Conservation (phyloP, 2,888 invertebrate genomes). For the Dynastes grantii region DNA sequence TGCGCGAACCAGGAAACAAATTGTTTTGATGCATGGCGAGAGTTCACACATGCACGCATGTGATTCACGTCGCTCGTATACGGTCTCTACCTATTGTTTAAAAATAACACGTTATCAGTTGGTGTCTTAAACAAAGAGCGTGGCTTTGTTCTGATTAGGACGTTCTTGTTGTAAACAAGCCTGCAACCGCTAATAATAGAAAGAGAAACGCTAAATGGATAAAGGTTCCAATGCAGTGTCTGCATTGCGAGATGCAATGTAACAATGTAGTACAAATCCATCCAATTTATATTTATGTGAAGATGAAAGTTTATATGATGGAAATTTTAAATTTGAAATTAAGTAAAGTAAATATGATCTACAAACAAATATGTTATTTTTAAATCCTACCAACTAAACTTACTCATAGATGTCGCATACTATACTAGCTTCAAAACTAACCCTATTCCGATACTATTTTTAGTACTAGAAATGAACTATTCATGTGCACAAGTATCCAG, state of each 20-base stretch:
- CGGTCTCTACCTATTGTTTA: conserved; percentile 9
- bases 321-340: too few species aligned
- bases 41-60: conserved; percentile 2
- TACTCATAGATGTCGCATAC: too few species aligned
- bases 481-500: too few species aligned
- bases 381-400: too few species aligned
- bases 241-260: neutral
- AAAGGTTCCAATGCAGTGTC: neutral
- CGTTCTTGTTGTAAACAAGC: conserved; percentile 37
- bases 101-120: conserved; percentile 35
- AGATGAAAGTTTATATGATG: too few species aligned
- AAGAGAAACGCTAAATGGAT: conserved; percentile 7
- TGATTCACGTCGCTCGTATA: conserved; percentile 10
- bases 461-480: too few species aligned
- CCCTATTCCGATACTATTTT: too few species aligned
- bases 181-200: conserved; percentile 31
- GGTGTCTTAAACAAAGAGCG: conserved; percentile 22
- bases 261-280: neutral
- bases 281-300: too few species aligned
- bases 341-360: too few species aligned
- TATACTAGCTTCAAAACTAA: too few species aligned
- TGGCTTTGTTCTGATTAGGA: conserved; percentile 35
- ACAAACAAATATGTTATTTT: too few species aligned
- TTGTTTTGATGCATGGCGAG: conserved; percentile 6
- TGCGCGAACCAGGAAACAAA: conserved; percentile 25